A percentile compares a stretch with the other conserved stretches of the same genome.
phyloP scores from a whole-genome alignment of 2,113 vertebrate species.

The Elephantulus edwardii region DNA sequence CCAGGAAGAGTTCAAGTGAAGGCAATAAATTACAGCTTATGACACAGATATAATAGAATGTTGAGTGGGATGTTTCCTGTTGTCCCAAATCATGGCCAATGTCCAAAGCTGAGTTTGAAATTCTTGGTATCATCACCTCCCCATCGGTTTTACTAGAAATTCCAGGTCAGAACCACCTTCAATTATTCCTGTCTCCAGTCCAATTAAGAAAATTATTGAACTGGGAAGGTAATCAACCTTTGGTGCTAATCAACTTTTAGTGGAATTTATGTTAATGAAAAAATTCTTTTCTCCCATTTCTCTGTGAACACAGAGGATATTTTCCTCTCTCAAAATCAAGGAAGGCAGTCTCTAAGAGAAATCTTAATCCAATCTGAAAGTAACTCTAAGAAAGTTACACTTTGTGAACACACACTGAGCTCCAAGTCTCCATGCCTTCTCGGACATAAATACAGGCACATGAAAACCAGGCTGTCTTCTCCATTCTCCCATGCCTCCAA shows the following conservation, averaged over 20 bases:
- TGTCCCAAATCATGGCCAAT: constrained; percentile 24
- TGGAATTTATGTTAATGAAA: neutral
- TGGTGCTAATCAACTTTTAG: too few relatives aligned
- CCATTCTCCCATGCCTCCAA: neutral
- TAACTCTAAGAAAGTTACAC: neutral
- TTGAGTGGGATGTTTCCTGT: constrained; percentile 28
- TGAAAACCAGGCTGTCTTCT: neutral
- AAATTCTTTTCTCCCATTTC: neutral
- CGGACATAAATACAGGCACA: neutral
- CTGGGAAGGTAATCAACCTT: neutral
- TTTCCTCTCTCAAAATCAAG: neutral
- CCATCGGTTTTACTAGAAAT: neutral
- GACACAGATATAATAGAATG: neutral
- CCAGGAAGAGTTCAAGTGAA: constrained; percentile 45
- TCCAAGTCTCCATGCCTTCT: neutral
- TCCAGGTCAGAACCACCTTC: neutral
- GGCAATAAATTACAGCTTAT: constrained; percentile 22
- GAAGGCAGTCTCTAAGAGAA: neutral
- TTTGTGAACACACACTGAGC: neutral
- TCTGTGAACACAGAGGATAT: neutral
- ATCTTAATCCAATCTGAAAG: neutral
- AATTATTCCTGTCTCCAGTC: neutral
- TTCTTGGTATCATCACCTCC: neutral
- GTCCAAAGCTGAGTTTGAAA: constrained; percentile 6
- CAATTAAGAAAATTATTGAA: neutral